These are phyloP conservation scores for Pomacea canaliculata DNA, from an alignment of 2,888 invertebrate species.

Conservation along the genomic window DNA sequence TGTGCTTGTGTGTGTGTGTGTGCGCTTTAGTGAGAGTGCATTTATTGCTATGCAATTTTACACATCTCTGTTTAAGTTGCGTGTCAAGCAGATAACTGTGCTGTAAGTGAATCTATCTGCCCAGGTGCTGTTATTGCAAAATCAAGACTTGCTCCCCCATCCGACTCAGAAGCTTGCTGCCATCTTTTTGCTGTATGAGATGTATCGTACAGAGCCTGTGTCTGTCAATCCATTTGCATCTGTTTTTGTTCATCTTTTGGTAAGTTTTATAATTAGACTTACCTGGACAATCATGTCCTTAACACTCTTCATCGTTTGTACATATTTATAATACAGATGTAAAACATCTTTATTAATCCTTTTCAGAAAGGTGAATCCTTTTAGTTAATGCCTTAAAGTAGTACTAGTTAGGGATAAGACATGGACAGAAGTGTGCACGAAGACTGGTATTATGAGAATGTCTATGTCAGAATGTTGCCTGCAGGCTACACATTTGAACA, in stretches of 20 bases:
- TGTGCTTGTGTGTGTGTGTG: too few species aligned
- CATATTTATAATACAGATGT: too few species aligned
- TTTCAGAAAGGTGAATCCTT: too few species aligned
- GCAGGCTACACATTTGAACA: too few species aligned
- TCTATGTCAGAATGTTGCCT: too few species aligned
- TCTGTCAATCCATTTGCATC: slow-evolving; percentile 80
- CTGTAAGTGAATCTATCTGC: slow-evolving; percentile 12
- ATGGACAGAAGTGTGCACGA: too few species aligned
- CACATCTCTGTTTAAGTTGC: not conserved
- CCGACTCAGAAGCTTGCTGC: slow-evolving; percentile 79
- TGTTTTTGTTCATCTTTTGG: slow-evolving; percentile 79
- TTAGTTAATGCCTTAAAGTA: too few species aligned
- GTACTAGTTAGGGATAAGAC: too few species aligned
- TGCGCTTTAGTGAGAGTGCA: not conserved
- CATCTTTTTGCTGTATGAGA: slow-evolving; percentile 79
- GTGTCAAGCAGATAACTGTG: not conserved
- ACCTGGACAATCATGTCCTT: too few species aligned
- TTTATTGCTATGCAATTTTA: not conserved
- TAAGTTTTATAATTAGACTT: slow-evolving; percentile 59
- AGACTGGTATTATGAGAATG: too few species aligned
- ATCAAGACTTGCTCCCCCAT: slow-evolving; percentile 79
- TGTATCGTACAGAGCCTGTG: slow-evolving; percentile 79
- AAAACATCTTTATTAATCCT: too few species aligned
- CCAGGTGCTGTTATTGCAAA: slow-evolving; percentile 76
- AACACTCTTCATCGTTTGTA: too few species aligned